Percentiles rank a stretch among this genome's conserved stretches.
phyloP scores from a whole-genome alignment of 1,140 invertebrate species.

The Camponotus pennsylvanicus region DNA sequence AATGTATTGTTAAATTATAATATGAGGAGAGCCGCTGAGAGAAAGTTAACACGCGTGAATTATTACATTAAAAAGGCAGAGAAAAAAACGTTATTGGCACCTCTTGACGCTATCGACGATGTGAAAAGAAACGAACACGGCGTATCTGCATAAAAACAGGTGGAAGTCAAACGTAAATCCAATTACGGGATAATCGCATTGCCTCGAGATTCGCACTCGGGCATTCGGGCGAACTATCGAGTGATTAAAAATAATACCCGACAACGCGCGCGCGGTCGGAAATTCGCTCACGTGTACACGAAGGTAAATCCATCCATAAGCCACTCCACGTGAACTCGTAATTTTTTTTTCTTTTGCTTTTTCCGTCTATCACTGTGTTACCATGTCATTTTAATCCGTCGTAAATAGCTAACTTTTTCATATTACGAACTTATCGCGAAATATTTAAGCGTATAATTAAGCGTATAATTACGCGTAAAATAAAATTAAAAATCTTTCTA shows the following conservation, averaged over 20 bases:
- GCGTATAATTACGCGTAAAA: neutral
- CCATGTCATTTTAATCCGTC: neutral
- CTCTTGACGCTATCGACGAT: constrained; percentile 33
- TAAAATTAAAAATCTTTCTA: neutral
- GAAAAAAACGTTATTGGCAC: constrained; percentile 44
- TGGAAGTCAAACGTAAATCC: constrained; percentile 60
- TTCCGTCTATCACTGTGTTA: neutral
- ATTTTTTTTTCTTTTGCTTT: neutral
- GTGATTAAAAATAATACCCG: constrained; percentile 71
- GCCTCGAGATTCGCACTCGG: constrained; percentile 51
- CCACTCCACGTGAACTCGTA: constrained; percentile 32
- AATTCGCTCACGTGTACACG: constrained; percentile 57
- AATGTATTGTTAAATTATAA: neutral
- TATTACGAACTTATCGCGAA: neutral
- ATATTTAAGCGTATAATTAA: neutral
- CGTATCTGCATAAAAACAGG: constrained; percentile 50
- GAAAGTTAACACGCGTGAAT: constrained; percentile 41
- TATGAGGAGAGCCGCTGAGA: constrained; percentile 5
- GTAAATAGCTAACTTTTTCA: neutral
- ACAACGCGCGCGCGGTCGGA: constrained; percentile 45
- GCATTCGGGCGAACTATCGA: constrained; percentile 60
- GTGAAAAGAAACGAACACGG: constrained; percentile 44
- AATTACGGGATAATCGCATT: constrained; percentile 58
- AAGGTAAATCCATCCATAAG: constrained; percentile 33
- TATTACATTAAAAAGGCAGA: constrained; percentile 39